Base-by-base conservation (phyloP, 2,113 vertebrate genomes). In the Narcine bancroftii region DNA sequence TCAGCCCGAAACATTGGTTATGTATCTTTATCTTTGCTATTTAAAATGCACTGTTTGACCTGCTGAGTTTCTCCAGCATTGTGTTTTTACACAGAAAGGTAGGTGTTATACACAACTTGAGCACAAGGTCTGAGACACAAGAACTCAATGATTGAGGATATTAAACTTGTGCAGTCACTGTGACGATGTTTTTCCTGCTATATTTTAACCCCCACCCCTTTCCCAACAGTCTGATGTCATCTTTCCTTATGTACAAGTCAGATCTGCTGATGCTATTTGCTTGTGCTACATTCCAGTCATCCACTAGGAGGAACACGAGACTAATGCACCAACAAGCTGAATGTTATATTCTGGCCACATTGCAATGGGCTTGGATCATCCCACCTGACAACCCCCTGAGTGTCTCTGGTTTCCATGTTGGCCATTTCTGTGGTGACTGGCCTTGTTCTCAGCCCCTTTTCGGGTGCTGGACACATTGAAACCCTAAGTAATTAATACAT, bases 281-380 rank as follows among this genome's bases (percentile, higher is more conserved):
- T 87, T 1, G 2, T 63, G 53, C 53, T n/a, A 63, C 33, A 60
- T 87, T 60, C 56, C 53, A 87, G 19, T 4, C 53, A 36, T 33
- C 81, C 81, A 87, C 81, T 87, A 87, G 81, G 81, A 87, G 81
- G 81, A 36, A 63, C 6, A 60, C 81, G 36, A 87, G 81, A 87
- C 81, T 53, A 47, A 50, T 56, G 47, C 24, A 53, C 47, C 29
- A 53, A 50, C 79, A 83, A 53, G 47, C 47, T 83, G 79, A 24
- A 33, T 53, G 47, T 29, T 83, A 26, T 47, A 83, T 29, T 26
- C 1, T 50, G 39, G 19, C 75, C 42, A 36, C 60, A 63, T 3
- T 63, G 66, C 17, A 69, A 69, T 69, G 66, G 21, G 66, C 66
- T 69, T n/a, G 4, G 15, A 60, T 60, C 9, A 60, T 60, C 56